These are phyloP conservation scores for Leptinotarsa defecta DNA, from an alignment of 1,140 invertebrate species.

Conservation along the genomic window DNA sequence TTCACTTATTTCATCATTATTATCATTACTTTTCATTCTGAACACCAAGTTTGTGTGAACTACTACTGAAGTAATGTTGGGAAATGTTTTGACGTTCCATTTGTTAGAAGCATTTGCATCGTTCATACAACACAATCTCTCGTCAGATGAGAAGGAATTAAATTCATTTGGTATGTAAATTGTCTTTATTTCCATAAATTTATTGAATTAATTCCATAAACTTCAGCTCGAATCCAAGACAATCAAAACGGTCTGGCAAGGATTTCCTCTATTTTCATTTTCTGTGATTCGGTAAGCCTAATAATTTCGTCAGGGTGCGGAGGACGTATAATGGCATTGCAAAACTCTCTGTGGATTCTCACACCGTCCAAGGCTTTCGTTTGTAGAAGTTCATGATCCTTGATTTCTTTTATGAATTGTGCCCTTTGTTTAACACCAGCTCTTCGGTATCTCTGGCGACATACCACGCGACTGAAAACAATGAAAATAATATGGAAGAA, in stretches of 20 bases:
- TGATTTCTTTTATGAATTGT: slow-evolving; percentile 51
- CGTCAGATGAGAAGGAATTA: background rate
- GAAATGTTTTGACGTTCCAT: no score
- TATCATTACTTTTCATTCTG: no score
- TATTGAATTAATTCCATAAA: background rate
- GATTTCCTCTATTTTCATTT: slow-evolving; percentile 32
- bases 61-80: no score
- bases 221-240: background rate
- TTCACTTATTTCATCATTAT: no score
- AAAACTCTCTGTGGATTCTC: slow-evolving; percentile 50
- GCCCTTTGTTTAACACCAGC: slow-evolving; percentile 40
- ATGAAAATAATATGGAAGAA: background rate
- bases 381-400: slow-evolving; percentile 47
- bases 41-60: no score
- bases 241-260: slow-evolving; percentile 12
- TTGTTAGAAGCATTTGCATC: no score
- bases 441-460: slow-evolving; percentile 49
- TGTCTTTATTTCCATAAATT: background rate
- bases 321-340: slow-evolving; percentile 43
- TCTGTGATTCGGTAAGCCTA: slow-evolving; percentile 38
- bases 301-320: slow-evolving; percentile 41
- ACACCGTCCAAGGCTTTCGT: slow-evolving; percentile 49
- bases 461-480: slow-evolving; percentile 51
- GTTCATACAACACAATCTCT: no score
- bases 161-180: background rate